phyloP scores from a whole-genome alignment of 1,140 invertebrate genomes.

The Bombus terrestris region DNA sequence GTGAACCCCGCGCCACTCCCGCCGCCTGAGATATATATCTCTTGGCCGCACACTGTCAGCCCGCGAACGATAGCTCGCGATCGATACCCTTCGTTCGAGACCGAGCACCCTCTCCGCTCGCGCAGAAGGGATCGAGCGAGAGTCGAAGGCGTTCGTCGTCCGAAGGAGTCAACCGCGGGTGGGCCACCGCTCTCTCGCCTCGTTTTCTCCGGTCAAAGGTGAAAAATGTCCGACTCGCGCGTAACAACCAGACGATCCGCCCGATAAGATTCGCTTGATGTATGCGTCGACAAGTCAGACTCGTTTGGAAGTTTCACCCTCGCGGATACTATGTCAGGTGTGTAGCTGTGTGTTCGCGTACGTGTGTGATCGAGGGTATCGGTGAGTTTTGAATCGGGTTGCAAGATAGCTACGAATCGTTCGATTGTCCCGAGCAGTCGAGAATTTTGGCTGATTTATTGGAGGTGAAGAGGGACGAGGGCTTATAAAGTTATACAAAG shows the following conservation, averaged over 20 bases:
- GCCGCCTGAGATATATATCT: constrained; percentile 63
- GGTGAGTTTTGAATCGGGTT: background rate
- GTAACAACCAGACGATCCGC: constrained; percentile 35
- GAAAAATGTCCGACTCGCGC: constrained; percentile 36
- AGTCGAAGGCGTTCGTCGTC: constrained; percentile 9
- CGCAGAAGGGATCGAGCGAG: constrained; percentile 39
- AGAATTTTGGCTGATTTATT: background rate
- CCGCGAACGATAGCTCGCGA: constrained; percentile 65
- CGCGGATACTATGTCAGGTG: background rate
- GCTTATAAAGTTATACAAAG: background rate
- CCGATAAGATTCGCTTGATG: constrained; percentile 18
- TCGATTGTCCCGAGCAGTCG: background rate
- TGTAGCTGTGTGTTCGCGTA: background rate
- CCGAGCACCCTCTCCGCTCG: constrained; percentile 21
- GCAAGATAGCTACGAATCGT: background rate
- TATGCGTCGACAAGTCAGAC: constrained; percentile 34
- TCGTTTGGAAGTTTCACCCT: constrained; percentile 4
- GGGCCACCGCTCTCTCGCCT: constrained; percentile 32
- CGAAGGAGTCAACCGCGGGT: constrained; percentile 56
- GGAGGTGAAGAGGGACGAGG: background rate
- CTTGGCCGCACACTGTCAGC: constrained; percentile 49
- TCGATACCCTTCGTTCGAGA: constrained; percentile 51
- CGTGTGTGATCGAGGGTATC: background rate
- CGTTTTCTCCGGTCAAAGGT: constrained; percentile 44
- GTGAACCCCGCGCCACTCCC: constrained; percentile 60